Conservation (phyloP, 2,113 vertebrate species). For the Pangasianodon gigas region DNA sequence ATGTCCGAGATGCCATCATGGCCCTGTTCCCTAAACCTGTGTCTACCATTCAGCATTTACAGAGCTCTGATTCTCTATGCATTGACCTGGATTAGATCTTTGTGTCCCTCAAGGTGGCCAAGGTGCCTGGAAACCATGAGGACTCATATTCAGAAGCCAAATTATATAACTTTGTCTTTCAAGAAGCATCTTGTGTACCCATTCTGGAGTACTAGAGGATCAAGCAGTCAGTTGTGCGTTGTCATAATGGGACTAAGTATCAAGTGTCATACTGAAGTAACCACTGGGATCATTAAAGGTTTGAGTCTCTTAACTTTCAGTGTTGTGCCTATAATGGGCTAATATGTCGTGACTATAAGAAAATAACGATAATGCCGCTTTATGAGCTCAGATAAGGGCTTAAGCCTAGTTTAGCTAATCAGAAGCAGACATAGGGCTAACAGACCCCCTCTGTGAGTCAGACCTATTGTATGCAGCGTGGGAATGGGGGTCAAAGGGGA, state of each 20-base stretch:
- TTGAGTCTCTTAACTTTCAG: slow-evolving; percentile 64
- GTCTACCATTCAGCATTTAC: not conserved
- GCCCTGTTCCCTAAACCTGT: slow-evolving; percentile 4
- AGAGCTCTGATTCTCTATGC: not conserved
- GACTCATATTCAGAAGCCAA: not conserved
- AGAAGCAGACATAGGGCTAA: slow-evolving; percentile 73
- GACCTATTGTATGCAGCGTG: slow-evolving; percentile 70
- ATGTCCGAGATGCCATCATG: slow-evolving; percentile 39
- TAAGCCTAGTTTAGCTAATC: slow-evolving; percentile 81
- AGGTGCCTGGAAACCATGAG: slow-evolving; percentile 6
- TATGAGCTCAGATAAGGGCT: slow-evolving; percentile 81
- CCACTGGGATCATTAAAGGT: slow-evolving; percentile 67
- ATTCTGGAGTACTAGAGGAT: slow-evolving; percentile 11
- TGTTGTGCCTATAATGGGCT: slow-evolving; percentile 73
- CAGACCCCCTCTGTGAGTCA: slow-evolving; percentile 59
- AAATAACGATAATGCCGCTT: slow-evolving; percentile 80
- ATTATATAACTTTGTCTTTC: not conserved
- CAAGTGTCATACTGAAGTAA: slow-evolving; percentile 51
- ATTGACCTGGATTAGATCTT: not conserved
- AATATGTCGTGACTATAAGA: slow-evolving; percentile 84
- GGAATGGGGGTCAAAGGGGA: slow-evolving; percentile 85
- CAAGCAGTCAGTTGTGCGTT: slow-evolving; percentile 21
- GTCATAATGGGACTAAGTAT: slow-evolving; percentile 5
- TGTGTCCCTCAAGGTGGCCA: not conserved
- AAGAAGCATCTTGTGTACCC: not conserved